Evolutionary conservation across 1,140 invertebrate species (phyloP), one percentile per base, ranked within the genome.

Genomic region (Druon quercuslanigerum): DNA sequence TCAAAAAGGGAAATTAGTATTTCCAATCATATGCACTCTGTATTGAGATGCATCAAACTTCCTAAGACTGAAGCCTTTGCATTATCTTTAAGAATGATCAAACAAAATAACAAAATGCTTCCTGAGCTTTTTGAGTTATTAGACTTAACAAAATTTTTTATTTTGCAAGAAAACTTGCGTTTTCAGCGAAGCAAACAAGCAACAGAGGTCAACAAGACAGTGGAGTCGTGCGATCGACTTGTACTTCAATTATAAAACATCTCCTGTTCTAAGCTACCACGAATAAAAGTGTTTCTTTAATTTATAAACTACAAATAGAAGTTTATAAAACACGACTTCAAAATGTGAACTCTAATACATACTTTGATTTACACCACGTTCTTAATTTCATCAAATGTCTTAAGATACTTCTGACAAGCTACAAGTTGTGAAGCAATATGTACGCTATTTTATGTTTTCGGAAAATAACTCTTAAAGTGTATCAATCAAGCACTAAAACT

Each of bases 231-330:
- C 60, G 60, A 46, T 66, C 25, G 40, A 66, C 20, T 66, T 66
- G 40, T n/a, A 66, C 40, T 46, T 66, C 60, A 66, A 66, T 66
- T 33, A 66, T 66, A 66, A 66, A 66, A 46, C 60, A 66, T 66
- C 40, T 66, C 60, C 60, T 66, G 60, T 66, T 66, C 60, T 66
- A 66, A 66, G 60, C 60, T 66, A 66, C 60, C 60, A 66, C 25
- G n/a, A 66, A 33, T 40, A 40, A 40, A 46, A 46, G 13, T 9
- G 52, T 17, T 54, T 54, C 7, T 66, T 66, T n/a, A 25, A 40
- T 33, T 33, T 46, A 66, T 0, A 46, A n/a, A 33, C 14, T 66
- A 66, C 60, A 66, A 66, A 25, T 46, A 46, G 8, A 46, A 46
- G 9, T 46, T 46, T 46, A 0, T 46, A 11, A 1, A 46, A 46